Conservation (phyloP, 2,113 vertebrate genomes). For the Colossoma macropomum region DNA sequence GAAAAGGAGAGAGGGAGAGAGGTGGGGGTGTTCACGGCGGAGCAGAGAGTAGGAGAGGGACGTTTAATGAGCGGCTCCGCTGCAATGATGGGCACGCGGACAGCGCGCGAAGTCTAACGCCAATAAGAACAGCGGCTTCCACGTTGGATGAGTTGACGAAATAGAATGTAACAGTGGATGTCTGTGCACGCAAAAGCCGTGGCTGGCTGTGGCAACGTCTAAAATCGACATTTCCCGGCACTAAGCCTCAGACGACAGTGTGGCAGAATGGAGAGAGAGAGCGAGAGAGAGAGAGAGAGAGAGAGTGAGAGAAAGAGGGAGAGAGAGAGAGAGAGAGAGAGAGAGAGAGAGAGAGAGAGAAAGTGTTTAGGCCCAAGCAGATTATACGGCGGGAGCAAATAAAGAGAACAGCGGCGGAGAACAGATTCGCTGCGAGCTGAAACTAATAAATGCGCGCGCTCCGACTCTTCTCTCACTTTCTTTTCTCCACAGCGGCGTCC, state of each 20-base stretch:
- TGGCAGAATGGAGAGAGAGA: constrained; percentile 40
- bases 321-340: constrained; percentile 17
- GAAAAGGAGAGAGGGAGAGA: constrained; percentile 39
- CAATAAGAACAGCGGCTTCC: constrained; percentile 39
- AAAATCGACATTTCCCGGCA: constrained; percentile 74
- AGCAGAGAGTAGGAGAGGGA: constrained; percentile 57
- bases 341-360: background rate
- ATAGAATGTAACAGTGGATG: constrained; percentile 73
- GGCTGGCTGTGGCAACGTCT: constrained; percentile 52
- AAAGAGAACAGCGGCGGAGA: constrained; percentile 73
- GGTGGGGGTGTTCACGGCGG: constrained; percentile 15
- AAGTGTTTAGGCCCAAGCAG: constrained; percentile 65
- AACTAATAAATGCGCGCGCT: constrained; percentile 79
- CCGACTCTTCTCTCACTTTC: constrained; percentile 73
- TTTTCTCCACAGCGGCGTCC: constrained; percentile 65
- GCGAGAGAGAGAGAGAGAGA: background rate
- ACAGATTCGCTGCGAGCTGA: constrained; percentile 71
- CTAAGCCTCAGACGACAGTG: constrained; percentile 39
- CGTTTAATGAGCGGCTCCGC: constrained; percentile 78
- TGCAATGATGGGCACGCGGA: constrained; percentile 68
- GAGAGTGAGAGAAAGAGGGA: background rate
- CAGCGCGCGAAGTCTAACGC: constrained; percentile 30
- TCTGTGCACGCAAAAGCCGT: constrained; percentile 31
- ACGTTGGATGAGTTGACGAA: constrained; percentile 78
- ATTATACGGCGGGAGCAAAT: constrained; percentile 76